Evolutionary conservation across 2,113 vertebrate species (phyloP).

Genomic region (Circaetus cinerascens): DNA sequence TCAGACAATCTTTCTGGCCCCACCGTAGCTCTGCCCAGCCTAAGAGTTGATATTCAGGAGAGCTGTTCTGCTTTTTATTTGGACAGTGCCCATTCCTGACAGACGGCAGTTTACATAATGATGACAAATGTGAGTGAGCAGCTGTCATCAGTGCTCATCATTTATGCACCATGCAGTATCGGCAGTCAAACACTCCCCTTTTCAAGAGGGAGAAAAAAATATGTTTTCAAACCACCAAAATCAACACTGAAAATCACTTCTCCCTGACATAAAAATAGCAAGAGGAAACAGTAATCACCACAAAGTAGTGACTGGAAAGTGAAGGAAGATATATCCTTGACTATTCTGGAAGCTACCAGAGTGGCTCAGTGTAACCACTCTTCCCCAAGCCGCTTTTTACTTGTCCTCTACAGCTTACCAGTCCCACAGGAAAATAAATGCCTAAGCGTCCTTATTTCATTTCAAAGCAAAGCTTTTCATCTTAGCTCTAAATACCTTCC

Average conservation of each 20-base stretch:
- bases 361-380: not conserved
- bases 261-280: not conserved
- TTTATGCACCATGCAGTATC: not conserved
- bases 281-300: not conserved
- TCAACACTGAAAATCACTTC: not conserved
- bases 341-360: not conserved
- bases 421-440: not conserved
- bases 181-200: not conserved
- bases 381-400: not conserved
- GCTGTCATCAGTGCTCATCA: conserved; percentile 35
- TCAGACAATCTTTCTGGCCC: not conserved
- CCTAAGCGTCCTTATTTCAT: not conserved
- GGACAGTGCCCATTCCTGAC: not conserved
- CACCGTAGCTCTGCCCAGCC: not conserved
- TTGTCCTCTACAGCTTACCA: not conserved
- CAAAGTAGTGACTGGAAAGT: not conserved
- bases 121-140: conserved; percentile 56
- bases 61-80: not conserved
- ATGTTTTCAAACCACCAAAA: conserved; percentile 2
- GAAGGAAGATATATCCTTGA: not conserved
- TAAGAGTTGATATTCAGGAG: not conserved
- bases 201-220: not conserved
- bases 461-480: not conserved
- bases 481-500: not conserved
- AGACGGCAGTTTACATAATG: conserved; percentile 46